Evolutionary conservation across 2,888 invertebrate genomes (phyloP).

Genomic region (Aphidoletes aphidimyza): DNA sequence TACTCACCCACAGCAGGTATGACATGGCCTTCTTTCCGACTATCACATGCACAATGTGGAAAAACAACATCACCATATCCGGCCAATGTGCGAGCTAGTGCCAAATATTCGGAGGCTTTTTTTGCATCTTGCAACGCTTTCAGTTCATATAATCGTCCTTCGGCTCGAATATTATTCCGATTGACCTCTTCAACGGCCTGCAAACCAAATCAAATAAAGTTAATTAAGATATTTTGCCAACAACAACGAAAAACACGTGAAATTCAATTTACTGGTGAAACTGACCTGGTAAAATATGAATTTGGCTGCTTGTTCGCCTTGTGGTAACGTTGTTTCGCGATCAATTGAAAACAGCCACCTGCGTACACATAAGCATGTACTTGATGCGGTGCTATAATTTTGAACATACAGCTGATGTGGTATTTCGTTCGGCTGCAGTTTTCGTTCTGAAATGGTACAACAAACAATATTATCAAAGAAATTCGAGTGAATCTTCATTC

Average conservation of each 20-base stretch:
- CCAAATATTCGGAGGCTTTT: constrained; percentile 86
- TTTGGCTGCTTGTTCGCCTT: constrained; percentile 79
- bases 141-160: constrained; percentile 92
- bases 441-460: constrained; percentile 74
- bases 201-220: constrained; percentile 58
- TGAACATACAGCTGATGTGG: constrained; percentile 98
- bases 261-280: neutral
- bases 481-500: neutral
- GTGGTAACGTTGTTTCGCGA: constrained; percentile 74
- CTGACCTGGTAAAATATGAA: constrained; percentile 88
- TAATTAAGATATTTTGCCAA: neutral
- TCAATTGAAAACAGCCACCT: constrained; percentile 86
- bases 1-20: constrained; percentile 76
- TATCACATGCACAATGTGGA: constrained; percentile 94
- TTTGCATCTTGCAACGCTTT: constrained; percentile 94
- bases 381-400: constrained; percentile 97
- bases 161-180: constrained; percentile 89
- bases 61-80: constrained; percentile 95
- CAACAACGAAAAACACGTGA: constrained; percentile 59
- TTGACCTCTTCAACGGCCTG: constrained; percentile 94
- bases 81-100: constrained; percentile 83
- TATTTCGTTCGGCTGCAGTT: constrained; percentile 91
- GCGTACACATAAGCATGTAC: constrained; percentile 89
- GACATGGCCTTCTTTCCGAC: constrained; percentile 88
- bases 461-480: constrained; percentile 3